Conservation (phyloP, 2,113 vertebrate genomes). For the Centropus bengalensis region DNA sequence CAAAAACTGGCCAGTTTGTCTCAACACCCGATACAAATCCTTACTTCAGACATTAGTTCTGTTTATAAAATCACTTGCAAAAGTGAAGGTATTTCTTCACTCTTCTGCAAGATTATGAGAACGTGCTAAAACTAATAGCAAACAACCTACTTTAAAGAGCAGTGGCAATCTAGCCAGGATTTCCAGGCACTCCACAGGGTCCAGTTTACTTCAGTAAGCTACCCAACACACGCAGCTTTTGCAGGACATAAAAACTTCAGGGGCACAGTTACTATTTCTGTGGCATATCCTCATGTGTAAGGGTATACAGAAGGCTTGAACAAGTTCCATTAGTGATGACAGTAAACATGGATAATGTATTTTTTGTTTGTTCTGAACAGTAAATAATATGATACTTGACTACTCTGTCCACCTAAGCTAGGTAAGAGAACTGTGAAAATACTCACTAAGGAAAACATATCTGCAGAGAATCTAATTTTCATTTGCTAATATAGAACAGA, state of each 20-base stretch:
- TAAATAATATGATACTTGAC: not conserved
- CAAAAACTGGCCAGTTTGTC: not conserved
- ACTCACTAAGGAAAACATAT: not conserved
- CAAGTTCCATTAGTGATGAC: not conserved
- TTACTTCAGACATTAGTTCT: not conserved
- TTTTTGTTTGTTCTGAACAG: too few relatives aligned
- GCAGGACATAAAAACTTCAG: accelerated
- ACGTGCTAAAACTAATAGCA: not conserved
- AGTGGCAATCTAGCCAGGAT: not conserved
- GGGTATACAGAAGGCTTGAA: not conserved
- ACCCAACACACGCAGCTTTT: not conserved
- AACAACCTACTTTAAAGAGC: not conserved
- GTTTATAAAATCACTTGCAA: not conserved
- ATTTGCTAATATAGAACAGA: not conserved
- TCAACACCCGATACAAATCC: not conserved
- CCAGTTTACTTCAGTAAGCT: not conserved
- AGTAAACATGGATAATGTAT: not conserved
- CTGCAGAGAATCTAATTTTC: not conserved
- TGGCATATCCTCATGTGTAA: not conserved
- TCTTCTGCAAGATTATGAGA: not conserved
- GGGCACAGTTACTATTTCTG: too few relatives aligned
- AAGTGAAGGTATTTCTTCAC: not conserved
- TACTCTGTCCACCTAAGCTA: not conserved
- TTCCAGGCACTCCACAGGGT: not conserved
- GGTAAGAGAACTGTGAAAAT: not conserved